Evolutionary conservation across 2,797 vertebrate species (phyloP).

Genomic region (Acipenser ruthenus): DNA sequence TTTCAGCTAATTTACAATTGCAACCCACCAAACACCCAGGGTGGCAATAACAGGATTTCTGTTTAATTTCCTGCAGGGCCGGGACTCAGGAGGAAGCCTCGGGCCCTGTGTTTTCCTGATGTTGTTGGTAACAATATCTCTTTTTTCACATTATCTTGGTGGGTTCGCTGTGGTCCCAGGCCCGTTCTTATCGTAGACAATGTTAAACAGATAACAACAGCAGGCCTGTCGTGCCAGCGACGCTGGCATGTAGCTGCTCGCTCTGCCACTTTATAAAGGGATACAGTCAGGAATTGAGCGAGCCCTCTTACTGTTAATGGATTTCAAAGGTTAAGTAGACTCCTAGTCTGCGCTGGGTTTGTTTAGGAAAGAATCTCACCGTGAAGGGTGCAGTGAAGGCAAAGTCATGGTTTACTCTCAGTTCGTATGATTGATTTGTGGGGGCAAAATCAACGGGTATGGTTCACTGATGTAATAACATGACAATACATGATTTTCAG

Average conservation of each 20-base stretch:
- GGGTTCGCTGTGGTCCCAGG: background rate
- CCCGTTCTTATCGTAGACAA: background rate
- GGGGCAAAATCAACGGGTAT: background rate
- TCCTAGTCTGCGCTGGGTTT: background rate
- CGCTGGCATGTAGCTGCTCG: background rate
- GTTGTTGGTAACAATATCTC: background rate
- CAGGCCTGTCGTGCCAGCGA: background rate
- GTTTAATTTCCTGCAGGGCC: no score
- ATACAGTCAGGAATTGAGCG: no score
- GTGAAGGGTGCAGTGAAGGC: background rate
- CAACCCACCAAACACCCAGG: no score
- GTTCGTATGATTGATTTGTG: constrained; percentile 2
- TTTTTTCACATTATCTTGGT: background rate
- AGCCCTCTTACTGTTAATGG: constrained; percentile 2
- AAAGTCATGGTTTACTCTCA: background rate
- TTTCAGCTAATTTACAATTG: no score
- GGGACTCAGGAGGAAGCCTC: no score
- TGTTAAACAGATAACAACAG: background rate
- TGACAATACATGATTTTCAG: no score
- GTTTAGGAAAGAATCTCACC: background rate
- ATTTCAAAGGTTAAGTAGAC: background rate
- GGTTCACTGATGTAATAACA: no score
- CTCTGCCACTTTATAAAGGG: background rate
- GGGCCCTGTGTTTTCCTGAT: no score
- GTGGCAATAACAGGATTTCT: no score